Base-by-base conservation (phyloP, 2,888 invertebrate genomes). In the Lasioglossum oenotherae region DNA sequence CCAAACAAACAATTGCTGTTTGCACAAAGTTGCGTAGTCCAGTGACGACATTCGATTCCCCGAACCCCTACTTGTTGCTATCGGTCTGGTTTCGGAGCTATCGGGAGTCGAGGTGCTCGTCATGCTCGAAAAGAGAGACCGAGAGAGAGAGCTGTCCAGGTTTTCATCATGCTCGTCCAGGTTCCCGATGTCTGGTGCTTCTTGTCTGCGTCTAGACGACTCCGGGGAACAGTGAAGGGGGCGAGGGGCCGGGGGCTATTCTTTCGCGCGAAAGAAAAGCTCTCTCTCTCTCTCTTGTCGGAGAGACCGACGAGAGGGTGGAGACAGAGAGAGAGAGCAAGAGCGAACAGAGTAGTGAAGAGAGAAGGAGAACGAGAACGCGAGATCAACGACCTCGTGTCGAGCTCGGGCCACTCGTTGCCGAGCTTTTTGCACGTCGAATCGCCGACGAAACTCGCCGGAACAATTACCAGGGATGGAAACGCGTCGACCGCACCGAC, bases 121-220 rank as follows among this genome's bases (percentile, higher is more conserved):
- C 64, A 35, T 38, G 10, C 69, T 38, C 38, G 38, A 35, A 12
- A 71, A 57, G n/a, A 57, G n/a, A 57, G n/a, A 57, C 12, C 8
- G 23, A 71, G 14, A 64, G 64, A 64, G 64, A 64, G 6, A 71
- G 38, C 41, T n/a, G 19, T 35, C 14, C n/a, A 12, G 1, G 41
- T 38, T 41, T 71, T 71, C 71, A 71, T 71, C 71, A 38, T 23
- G 23, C 41, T 41, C 41, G 71, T 41, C 71, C 41, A 41, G 10
- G 71, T 41, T 12, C 41, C 71, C 41, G 71, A 71, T 71, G 71
- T 41, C 71, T 71, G 38, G 41, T 5, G 71, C 71, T 41, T 71
- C 71, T 71, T 71, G 71, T 71, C 41, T 14, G 38, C 14, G 71
- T 71, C 71, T 71, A 71, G 71, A 71, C 71, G 41, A 71, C 71